phyloP scores from a whole-genome alignment of 2,113 vertebrate genomes.

The Eolophus roseicapilla region DNA sequence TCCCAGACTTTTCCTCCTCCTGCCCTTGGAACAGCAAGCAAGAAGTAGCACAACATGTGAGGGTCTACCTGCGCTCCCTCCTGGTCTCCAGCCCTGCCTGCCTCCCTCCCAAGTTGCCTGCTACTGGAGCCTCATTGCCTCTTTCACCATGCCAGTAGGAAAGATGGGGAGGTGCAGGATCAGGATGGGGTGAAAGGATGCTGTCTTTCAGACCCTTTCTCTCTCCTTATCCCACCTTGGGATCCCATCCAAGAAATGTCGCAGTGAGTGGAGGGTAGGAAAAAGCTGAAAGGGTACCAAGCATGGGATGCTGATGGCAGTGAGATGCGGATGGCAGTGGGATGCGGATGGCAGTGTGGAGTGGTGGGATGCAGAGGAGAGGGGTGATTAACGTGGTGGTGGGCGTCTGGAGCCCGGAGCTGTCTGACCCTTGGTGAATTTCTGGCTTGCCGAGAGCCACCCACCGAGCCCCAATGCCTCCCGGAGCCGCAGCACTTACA shows the following conservation, averaged over 20 bases:
- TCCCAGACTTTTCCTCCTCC: neutral
- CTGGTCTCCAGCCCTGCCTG: neutral
- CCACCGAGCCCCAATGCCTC: constrained; percentile 58
- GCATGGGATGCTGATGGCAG: neutral
- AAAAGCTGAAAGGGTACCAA: neutral
- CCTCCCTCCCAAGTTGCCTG: neutral
- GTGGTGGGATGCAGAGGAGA: neutral
- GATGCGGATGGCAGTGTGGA: neutral
- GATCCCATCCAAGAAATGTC: neutral
- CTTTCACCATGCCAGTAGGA: neutral
- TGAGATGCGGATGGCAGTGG: neutral
- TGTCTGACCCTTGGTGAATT: constrained; percentile 15
- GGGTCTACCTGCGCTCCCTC: neutral
- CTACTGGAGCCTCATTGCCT: neutral
- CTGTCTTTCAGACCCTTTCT: neutral
- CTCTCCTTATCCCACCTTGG: neutral
- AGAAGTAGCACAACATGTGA: neutral
- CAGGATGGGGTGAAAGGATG: neutral
- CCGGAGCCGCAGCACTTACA: constrained; percentile 76
- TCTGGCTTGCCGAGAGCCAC: constrained; percentile 43
- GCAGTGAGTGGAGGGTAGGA: neutral
- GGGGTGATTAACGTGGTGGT: neutral
- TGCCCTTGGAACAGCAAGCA: fast-evolving
- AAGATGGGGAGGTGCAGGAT: neutral
- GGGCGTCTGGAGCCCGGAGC: constrained; percentile 31